These are phyloP conservation scores for Sturmia bella DNA, from an alignment of 2,888 invertebrate species.

Conservation along the genomic window DNA sequence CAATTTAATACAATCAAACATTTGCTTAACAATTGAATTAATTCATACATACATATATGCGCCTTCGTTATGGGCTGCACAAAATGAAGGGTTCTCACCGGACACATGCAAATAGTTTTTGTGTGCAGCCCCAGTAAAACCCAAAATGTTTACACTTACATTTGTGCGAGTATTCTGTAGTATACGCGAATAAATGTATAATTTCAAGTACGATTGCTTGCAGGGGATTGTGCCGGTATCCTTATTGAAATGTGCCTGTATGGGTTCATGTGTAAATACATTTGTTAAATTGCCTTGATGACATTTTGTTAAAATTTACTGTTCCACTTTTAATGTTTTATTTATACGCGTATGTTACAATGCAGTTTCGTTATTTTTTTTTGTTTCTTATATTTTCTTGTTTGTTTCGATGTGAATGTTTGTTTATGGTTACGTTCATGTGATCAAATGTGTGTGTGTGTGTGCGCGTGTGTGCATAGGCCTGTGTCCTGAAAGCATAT, in stretches of 20 bases:
- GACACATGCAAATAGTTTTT: conserved; percentile 62
- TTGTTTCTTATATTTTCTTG: conserved; percentile 26
- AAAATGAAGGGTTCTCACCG: conserved; percentile 51
- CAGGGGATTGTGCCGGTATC: conserved; percentile 1
- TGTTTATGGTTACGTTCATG: conserved; percentile 3
- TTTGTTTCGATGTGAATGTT: conserved; percentile 22
- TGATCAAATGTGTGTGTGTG: neutral
- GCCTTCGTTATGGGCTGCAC: conserved; percentile 35
- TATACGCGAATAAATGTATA: conserved; percentile 52
- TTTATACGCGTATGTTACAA: conserved; percentile 64
- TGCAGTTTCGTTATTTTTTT: conserved; percentile 33
- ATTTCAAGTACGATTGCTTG: neutral
- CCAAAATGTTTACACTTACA: neutral
- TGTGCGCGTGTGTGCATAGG: neutral
- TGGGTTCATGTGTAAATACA: conserved; percentile 65
- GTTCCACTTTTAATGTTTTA: conserved; percentile 70
- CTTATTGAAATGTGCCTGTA: conserved; percentile 45
- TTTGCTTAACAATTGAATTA: conserved; percentile 67
- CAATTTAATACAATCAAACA: conserved; percentile 42
- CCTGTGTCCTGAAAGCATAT: conserved; percentile 5
- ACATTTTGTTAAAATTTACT: conserved; percentile 68
- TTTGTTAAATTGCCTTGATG: conserved; percentile 70
- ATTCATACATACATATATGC: conserved; percentile 64
- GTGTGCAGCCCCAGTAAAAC: conserved; percentile 27
- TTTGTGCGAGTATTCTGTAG: conserved; percentile 18